Percentiles rank a stretch among this genome's conserved stretches.
Evolutionary conservation across 2,113 vertebrate genomes (phyloP).

Genomic region (Sander lucioperca): DNA sequence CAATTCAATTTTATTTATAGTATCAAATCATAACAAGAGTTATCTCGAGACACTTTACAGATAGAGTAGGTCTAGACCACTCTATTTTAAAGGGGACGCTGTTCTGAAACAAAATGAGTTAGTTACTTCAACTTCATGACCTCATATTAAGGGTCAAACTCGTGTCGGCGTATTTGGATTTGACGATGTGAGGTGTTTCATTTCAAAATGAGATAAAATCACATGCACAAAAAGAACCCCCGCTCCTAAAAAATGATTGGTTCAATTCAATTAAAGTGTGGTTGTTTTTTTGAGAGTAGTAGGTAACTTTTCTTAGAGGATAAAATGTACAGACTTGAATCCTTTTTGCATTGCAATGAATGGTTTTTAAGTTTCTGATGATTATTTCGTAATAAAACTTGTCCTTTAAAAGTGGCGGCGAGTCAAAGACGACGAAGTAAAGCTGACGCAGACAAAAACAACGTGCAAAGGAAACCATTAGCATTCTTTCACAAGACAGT

Average conservation of each 20-base stretch:
- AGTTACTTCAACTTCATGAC: background rate
- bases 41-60: too few relatives aligned
- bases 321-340: background rate
- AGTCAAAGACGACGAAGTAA: background rate
- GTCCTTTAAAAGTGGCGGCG: background rate
- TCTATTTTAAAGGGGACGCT: background rate
- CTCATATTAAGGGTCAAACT: background rate
- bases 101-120: background rate
- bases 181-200: conserved; percentile 58
- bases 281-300: background rate
- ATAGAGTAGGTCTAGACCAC: too few relatives aligned
- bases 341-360: background rate
- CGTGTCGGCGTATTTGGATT: background rate
- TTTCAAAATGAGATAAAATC: conserved; percentile 41
- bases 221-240: background rate
- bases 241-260: background rate
- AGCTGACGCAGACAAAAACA: background rate
- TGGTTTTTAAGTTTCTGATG: background rate
- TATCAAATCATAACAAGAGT: too few relatives aligned
- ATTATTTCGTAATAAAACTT: background rate
- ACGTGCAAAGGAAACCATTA: conserved; percentile 17
- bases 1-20: too few relatives aligned
- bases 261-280: conserved; percentile 2
- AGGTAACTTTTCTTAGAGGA: background rate
- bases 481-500: conserved; percentile 10